Evolutionary conservation across 2,888 invertebrate species (phyloP).

Genomic region (Smittia aterrima): DNA sequence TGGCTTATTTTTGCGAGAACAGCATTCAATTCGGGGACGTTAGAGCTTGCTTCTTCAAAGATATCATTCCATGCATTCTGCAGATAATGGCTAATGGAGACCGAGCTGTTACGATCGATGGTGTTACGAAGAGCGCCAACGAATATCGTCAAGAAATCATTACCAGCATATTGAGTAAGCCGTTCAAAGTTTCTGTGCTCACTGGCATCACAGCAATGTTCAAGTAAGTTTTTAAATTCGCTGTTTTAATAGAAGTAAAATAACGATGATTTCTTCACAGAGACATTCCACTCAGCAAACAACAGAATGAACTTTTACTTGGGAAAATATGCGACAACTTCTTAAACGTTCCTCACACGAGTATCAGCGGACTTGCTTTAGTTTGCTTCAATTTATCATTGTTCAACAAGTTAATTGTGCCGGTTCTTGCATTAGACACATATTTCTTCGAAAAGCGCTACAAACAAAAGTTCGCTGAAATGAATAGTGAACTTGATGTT

Average conservation of each 20-base stretch:
- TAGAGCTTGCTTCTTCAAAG: constrained; percentile 25
- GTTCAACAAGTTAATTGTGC: constrained; percentile 9
- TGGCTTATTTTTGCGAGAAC: not conserved
- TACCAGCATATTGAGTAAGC: not conserved
- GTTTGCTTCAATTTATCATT: not conserved
- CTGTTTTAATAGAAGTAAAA: not conserved
- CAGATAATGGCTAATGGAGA: not conserved
- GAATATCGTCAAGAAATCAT: not conserved
- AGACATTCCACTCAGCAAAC: constrained; percentile 11
- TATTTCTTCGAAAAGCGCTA: constrained; percentile 10
- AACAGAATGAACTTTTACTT: not conserved
- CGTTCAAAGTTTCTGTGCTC: not conserved
- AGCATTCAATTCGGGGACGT: not conserved
- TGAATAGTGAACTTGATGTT: not conserved
- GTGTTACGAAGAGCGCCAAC: not conserved
- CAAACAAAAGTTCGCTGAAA: not conserved
- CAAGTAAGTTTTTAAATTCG: not conserved
- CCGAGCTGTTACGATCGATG: not conserved
- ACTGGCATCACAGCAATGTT: constrained; percentile 4
- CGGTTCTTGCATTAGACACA: constrained; percentile 1
- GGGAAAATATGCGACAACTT: not conserved
- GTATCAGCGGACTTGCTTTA: not conserved
- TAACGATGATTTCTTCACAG: not conserved
- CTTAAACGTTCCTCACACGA: not conserved
- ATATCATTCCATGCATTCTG: not conserved